Conservation (phyloP, 1,140 invertebrate genomes). For the Brachionus paranguensis region DNA sequence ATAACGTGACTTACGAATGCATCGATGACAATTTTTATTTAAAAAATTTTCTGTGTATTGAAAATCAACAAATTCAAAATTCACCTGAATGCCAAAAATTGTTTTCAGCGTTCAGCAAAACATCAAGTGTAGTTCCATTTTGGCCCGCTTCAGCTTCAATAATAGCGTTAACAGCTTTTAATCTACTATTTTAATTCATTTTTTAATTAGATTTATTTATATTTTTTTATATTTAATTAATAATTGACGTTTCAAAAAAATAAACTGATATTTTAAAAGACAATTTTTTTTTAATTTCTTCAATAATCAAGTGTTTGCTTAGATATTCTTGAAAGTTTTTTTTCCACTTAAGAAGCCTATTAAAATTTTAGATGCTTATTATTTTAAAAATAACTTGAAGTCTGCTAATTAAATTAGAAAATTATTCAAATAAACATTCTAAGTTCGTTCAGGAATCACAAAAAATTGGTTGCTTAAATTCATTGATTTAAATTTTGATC, state of each 20-base stretch:
- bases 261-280: not conserved
- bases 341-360: not conserved
- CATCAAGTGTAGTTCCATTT: not conserved
- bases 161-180: not conserved
- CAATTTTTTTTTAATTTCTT: not conserved
- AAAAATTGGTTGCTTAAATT: not conserved
- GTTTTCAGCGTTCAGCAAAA: not conserved
- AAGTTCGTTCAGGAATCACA: not conserved
- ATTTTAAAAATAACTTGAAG: not conserved
- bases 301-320: not conserved
- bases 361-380: not conserved
- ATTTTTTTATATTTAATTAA: too few relatives aligned
- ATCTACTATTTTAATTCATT: not conserved
- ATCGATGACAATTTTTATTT: not conserved
- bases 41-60: not conserved
- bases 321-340: not conserved
- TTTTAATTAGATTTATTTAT: not conserved
- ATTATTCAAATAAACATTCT: not conserved
- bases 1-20: not conserved
- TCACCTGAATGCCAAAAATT: conserved; percentile 7
- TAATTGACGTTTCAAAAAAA: too few relatives aligned
- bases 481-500: not conserved
- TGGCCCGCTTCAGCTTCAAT: not conserved
- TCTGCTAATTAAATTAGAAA: not conserved
- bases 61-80: conserved; percentile 10